Evolutionary conservation across 53 echinoderm and acorn worm species (phyloP), one percentile per base, ranked within the genome.

Genomic region (Henricia sp.): DNA sequence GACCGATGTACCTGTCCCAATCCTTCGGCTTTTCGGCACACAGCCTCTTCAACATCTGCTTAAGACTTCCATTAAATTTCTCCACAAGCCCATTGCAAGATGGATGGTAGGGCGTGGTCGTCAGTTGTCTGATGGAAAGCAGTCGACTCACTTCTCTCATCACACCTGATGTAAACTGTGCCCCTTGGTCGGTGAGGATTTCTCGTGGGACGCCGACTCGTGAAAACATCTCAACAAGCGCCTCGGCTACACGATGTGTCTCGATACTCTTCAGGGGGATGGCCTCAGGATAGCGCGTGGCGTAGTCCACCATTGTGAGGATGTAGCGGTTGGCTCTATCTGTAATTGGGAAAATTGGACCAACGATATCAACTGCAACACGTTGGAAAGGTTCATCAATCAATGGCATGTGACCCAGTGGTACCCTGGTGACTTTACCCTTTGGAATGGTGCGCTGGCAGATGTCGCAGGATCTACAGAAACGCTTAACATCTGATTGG

Each of bases 381-480:
- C 91, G 37, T 17, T 71, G 36, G 33, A 87, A 87, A 16, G 83
- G 74, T 33, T 38, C 63, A 24, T 82, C 87, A 34, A 73, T 87
- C 13, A 87, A 35, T 19, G 90, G 85, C 55, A 71, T 69, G 26
- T 43, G 30, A 50, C 87, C 91, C 36, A 87, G 29, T 16, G 83
- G 87, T 24, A 91, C 87, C 29, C 53, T 87, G 4, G 72, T 82
- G 11, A 82, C 67, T 23, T 54, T 71, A 0, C 83, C 74, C 74
- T 87, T 91, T 34, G 72, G 83, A 0, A 82, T 67, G 38, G 82
- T 91, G 13, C 82, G 64, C 52, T 91, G 91, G 53, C 91, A 91
- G n/a, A 89, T 85, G 41, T 91, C 87, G 53, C 91, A 91, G 19
- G 73, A 91, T 8, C 69, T 74, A 36, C 82, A 74, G 27, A 46